These are phyloP conservation scores for Hemitrygon akajei DNA, from an alignment of 2,797 vertebrate species.

Conservation along the genomic window DNA sequence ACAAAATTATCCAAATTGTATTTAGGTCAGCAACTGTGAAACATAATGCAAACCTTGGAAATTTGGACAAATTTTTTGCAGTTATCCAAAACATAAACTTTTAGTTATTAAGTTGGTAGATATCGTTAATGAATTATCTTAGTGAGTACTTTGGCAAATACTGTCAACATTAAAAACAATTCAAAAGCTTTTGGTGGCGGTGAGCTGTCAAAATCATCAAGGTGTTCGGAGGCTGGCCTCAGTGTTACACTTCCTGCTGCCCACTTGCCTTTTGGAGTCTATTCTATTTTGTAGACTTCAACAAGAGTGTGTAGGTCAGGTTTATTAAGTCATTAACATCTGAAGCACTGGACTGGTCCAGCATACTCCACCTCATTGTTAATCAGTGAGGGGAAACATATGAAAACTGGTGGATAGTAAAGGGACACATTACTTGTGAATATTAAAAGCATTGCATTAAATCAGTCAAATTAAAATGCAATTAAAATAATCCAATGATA, in stretches of 20 bases:
- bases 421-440: no score
- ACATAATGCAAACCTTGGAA: neutral
- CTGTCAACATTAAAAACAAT: neutral
- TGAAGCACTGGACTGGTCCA: no score
- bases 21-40: neutral
- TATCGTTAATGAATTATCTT: neutral
- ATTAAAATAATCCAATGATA: neutral
- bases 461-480: neutral
- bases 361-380: no score
- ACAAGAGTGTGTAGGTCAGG: no score
- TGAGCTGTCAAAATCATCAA: no score
- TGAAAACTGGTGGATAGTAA: no score
- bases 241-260: no score
- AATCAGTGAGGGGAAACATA: no score
- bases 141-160: neutral
- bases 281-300: no score
- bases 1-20: neutral
- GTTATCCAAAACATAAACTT: neutral
- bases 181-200: neutral
- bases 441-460: neutral
- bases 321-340: no score
- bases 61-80: neutral
- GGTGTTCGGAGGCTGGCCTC: no score
- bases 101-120: neutral
- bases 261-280: no score